These are phyloP conservation scores for Onychorhynchus coronatus DNA, from an alignment of 2,113 vertebrate genomes.

Conservation along the genomic window DNA sequence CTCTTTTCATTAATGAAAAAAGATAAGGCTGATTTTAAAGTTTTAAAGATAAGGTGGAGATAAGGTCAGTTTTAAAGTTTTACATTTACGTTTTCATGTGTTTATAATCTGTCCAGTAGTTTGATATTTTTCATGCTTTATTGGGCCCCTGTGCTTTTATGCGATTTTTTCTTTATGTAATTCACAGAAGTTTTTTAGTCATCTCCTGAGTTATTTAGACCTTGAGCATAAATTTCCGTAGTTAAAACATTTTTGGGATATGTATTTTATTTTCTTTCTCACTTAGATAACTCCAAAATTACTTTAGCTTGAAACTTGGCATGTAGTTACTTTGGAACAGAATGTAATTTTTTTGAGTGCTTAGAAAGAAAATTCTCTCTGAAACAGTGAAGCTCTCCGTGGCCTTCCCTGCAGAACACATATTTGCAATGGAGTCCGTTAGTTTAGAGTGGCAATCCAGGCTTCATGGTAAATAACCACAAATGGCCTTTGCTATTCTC, in stretches of 20 bases:
- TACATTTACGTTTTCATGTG: background rate
- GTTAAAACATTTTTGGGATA: background rate
- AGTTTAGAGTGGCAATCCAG: background rate
- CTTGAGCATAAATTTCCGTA: background rate
- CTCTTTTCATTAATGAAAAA: background rate
- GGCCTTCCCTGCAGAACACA: accelerated
- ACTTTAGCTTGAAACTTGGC: background rate
- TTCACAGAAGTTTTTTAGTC: background rate
- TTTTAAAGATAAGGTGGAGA: too few species aligned
- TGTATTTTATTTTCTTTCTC: slow-evolving; percentile 8
- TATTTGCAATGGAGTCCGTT: background rate
- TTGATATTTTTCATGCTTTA: background rate
- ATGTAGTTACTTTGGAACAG: background rate
- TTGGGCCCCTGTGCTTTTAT: background rate
- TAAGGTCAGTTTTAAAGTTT: background rate
- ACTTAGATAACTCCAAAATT: background rate
- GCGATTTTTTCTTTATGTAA: background rate
- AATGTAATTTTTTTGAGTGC: background rate
- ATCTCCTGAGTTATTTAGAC: background rate
- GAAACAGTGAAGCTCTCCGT: background rate
- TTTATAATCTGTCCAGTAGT: background rate
- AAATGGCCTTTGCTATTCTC: background rate
- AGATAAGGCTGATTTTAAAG: too few species aligned
- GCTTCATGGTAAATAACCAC: background rate
- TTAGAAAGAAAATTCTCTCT: background rate